A percentile compares a stretch with the other conserved stretches of the same genome.
Evolutionary conservation across 2,113 vertebrate species (phyloP).

Genomic region (Zosterops pallidus): DNA sequence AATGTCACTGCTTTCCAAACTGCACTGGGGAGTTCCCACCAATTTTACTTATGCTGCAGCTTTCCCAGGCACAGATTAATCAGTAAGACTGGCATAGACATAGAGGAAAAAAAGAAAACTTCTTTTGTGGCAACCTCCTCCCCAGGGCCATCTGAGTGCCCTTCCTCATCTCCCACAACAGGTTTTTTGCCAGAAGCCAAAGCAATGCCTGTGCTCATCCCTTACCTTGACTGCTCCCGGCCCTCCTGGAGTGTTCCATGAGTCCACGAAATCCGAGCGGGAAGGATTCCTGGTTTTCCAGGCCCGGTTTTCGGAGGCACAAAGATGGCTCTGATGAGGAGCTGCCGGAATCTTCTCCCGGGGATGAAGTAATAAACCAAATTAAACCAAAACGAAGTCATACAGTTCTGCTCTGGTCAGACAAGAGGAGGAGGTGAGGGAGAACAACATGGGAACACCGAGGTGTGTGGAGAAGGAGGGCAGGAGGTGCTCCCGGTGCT

Average conservation of each 20-base stretch:
- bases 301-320: neutral
- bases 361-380: fast-evolving
- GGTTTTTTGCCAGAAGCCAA: neutral
- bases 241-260: neutral
- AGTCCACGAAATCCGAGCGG: neutral
- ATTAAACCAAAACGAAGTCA: neutral
- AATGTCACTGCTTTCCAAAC: neutral
- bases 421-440: too few relatives aligned
- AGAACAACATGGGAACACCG: neutral
- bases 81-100: neutral
- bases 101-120: neutral
- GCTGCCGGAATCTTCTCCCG: neutral
- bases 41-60: neutral
- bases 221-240: neutral
- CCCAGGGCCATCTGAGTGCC: neutral
- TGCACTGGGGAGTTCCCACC: neutral
- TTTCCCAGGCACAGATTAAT: neutral
- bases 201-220: neutral
- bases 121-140: neutral
- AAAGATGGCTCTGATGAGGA: too few relatives aligned
- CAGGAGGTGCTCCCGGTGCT: neutral
- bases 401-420: neutral
- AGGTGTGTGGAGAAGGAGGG: neutral
- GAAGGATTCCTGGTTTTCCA: neutral
- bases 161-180: neutral